These are phyloP conservation scores for Caprella mutica DNA, from an alignment of 2,888 invertebrate genomes.

Conservation along the genomic window DNA sequence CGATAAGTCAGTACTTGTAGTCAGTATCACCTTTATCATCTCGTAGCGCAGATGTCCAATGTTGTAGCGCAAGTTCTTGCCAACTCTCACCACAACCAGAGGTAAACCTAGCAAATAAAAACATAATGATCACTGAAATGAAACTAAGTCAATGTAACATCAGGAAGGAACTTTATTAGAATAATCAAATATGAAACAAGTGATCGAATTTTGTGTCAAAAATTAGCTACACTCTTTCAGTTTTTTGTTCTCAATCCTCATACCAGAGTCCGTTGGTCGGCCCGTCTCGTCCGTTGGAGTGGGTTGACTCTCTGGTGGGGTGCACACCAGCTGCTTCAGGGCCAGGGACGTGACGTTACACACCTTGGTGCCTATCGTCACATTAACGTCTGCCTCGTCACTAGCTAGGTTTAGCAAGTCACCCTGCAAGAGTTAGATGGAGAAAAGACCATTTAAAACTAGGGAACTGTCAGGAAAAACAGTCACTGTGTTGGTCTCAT, in stretches of 20 bases:
- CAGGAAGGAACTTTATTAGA: too few species aligned
- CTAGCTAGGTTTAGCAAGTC: slow-evolving; percentile 83
- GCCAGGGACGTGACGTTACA: slow-evolving; percentile 94
- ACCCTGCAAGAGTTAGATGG: slow-evolving; percentile 47
- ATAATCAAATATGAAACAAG: too few species aligned
- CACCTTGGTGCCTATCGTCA: slow-evolving; percentile 75
- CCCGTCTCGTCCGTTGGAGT: slow-evolving; percentile 38
- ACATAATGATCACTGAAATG: slow-evolving; percentile 39
- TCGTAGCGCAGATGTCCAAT: slow-evolving; percentile 87
- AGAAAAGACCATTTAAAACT: background rate
- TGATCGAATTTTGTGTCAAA: too few species aligned
- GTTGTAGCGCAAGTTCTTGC: slow-evolving; percentile 69
- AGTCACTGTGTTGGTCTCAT: too few species aligned
- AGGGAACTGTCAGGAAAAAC: background rate
- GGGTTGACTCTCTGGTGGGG: slow-evolving; percentile 81
- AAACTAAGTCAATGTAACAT: background rate
- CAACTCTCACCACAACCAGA: slow-evolving; percentile 72
- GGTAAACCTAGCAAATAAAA: too few species aligned
- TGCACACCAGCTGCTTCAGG: slow-evolving; percentile 79
- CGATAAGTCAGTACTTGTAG: too few species aligned
- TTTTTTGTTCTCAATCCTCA: too few species aligned
- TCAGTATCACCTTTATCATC: slow-evolving; percentile 53
- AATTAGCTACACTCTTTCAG: too few species aligned
- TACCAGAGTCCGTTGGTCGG: slow-evolving; percentile 16
- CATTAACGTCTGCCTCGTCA: slow-evolving; percentile 83